phyloP scores from a whole-genome alignment of 2,888 invertebrate genomes.

The Tetropium fuscum region DNA sequence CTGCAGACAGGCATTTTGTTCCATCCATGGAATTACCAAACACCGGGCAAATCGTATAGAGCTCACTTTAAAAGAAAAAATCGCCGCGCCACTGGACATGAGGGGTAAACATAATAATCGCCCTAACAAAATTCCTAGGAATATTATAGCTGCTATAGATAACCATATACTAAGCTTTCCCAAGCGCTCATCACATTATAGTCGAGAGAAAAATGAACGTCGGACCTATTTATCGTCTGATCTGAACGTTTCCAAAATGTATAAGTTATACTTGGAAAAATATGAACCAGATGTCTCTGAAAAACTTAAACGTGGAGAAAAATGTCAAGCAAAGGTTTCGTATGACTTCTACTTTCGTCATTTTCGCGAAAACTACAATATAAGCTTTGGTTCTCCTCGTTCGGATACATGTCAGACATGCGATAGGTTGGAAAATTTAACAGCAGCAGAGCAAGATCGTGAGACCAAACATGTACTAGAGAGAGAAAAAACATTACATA shows the following conservation, averaged over 20 bases:
- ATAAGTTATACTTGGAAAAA: constrained; percentile 14
- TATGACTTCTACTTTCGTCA: constrained; percentile 34
- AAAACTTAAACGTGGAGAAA: background rate
- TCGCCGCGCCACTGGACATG: constrained; percentile 1
- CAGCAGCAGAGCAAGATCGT: constrained; percentile 27
- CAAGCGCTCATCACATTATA: constrained; percentile 8
- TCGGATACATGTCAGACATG: constrained; percentile 39
- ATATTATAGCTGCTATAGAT: background rate
- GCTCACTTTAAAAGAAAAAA: background rate
- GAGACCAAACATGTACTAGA: constrained; percentile 31
- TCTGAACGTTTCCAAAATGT: constrained; percentile 15
- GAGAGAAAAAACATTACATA: constrained; percentile 34
- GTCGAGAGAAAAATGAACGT: constrained; percentile 3
- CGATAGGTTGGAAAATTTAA: constrained; percentile 35
- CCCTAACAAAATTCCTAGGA: constrained; percentile 8
- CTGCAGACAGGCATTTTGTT: constrained; percentile 5
- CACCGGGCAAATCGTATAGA: constrained; percentile 13
- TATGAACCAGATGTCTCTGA: constrained; percentile 10
- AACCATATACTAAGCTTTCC: constrained; percentile 9
- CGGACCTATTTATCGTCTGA: constrained; percentile 13
- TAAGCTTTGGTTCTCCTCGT: constrained; percentile 31
- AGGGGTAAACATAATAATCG: constrained; percentile 12
- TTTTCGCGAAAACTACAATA: constrained; percentile 31
- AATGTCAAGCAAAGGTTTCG: constrained; percentile 26
- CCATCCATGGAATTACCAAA: constrained; percentile 17